These are phyloP conservation scores for Stenopsyche tienmushanensis DNA, from an alignment of 1,140 invertebrate species.

Conservation along the genomic window DNA sequence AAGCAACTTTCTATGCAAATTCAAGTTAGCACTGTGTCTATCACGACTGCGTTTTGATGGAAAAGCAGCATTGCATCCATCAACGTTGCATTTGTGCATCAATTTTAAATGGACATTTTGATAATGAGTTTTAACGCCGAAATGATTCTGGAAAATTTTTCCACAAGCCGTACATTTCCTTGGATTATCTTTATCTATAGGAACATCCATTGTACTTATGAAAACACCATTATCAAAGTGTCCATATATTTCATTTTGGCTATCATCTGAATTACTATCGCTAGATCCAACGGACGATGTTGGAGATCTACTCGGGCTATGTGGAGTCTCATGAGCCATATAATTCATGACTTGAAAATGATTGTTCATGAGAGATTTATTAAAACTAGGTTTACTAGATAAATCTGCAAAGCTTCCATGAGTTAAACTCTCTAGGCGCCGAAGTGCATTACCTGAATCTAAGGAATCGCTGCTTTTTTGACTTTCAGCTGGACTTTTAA, in stretches of 20 bases:
- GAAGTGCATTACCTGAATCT: conserved; percentile 63
- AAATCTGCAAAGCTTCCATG: conserved; percentile 71
- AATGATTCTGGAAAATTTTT: conserved; percentile 92
- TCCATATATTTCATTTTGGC: conserved; percentile 63
- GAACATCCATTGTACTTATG: conserved; percentile 74
- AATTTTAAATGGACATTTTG: conserved; percentile 94
- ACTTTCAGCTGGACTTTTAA: conserved; percentile 33
- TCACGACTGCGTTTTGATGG: conserved; percentile 93
- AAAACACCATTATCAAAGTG: conserved; percentile 73
- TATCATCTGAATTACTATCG: conserved; percentile 57
- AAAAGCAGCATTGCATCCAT: conserved; percentile 94
- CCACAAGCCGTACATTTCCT: conserved; percentile 88
- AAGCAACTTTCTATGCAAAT: conserved; percentile 85
- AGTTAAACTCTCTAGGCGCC: conserved; percentile 78
- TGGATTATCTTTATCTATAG: conserved; percentile 75
- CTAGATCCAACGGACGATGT: conserved; percentile 61
- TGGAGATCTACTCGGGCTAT: conserved; percentile 52
- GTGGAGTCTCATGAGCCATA: conserved; percentile 11
- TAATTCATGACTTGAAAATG: conserved; percentile 43
- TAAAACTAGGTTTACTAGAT: conserved; percentile 43
- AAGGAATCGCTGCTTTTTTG: conserved; percentile 26
- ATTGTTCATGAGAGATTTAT: conserved; percentile 1
- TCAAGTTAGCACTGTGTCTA: conserved; percentile 89
- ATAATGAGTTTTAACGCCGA: conserved; percentile 93
- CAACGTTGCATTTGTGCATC: conserved; percentile 94